Evolutionary conservation across 1,140 invertebrate species (phyloP), one percentile per base, ranked within the genome.

Genomic region (Dolichoris vasculosae): DNA sequence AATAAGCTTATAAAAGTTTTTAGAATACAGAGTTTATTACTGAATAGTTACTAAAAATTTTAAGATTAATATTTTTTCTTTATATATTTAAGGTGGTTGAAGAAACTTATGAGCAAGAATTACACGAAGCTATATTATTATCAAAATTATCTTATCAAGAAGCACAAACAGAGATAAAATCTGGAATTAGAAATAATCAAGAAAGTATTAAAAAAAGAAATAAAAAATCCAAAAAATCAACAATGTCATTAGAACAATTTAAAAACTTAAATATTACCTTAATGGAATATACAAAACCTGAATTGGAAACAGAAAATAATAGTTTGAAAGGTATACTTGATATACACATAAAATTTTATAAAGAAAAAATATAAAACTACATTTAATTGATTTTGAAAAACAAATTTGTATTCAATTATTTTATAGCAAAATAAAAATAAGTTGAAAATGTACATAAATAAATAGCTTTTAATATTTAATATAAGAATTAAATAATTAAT

Each of bases 241-340:
- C 94, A 11, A 95, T 96, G 93, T 94, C 94, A 63, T 89, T 96
- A 73, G 94, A 95, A 80, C 93, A 95, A 88, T 96, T 95, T 87
- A 95, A 95, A 86, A 94, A 91, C 87, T 88, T 92, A 88, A 89
- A 89, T 86, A 30, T 87, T 26, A 89, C 82, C 82, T 7, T 55
- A 17, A 82, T 83, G 79, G 73, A 84, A 84, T 88, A 86, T 87
- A 51, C 2, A 55, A 40, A 69, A 69, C 20, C 38, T 35, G 23
- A 30, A 69, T 8, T 73, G 0, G 63, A 73, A 71, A 82, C 15
- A 38, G 55, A 81, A 67, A 32, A 48, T 48, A n/a, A 30, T 35
- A 48, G 3, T 40, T 1, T 8, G 1, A 73, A 71, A 82, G 76
- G 80, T 82, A 55, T 30, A 63, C 2, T 40, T 69, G 1, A 77